phyloP scores from a whole-genome alignment of 2,888 invertebrate genomes.

The Drosophila ezoana region DNA sequence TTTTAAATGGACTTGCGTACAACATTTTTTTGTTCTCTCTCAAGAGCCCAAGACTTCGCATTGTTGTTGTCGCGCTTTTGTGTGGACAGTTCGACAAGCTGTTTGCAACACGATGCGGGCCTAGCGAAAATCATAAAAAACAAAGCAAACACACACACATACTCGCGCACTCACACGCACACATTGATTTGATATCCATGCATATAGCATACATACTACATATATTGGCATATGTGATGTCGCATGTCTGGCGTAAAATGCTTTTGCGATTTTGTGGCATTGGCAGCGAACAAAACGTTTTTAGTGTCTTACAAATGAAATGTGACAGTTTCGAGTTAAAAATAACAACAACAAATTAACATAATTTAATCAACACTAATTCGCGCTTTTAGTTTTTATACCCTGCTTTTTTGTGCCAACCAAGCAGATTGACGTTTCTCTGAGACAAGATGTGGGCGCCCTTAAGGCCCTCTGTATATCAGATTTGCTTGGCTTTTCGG shows the following conservation, averaged over 20 bases:
- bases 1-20: conserved; percentile 83
- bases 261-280: conserved; percentile 55
- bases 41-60: conserved; percentile 25
- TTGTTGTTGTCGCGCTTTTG: conserved; percentile 71
- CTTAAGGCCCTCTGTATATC: conserved; percentile 12
- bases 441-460: conserved; percentile 68
- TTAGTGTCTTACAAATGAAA: conserved; percentile 78
- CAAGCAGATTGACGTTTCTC: conserved; percentile 52
- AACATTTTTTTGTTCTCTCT: conserved; percentile 66
- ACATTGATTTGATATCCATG: conserved; percentile 12
- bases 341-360: conserved; percentile 68
- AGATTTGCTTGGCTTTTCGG: background rate
- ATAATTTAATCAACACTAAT: conserved; percentile 80
- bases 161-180: background rate
- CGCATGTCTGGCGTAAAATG: conserved; percentile 59
- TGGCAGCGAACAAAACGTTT: conserved; percentile 75
- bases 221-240: conserved; percentile 56
- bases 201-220: conserved; percentile 26
- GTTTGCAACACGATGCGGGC: conserved; percentile 82
- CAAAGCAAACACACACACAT: conserved; percentile 30
- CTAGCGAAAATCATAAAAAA: conserved; percentile 71
- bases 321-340: conserved; percentile 76
- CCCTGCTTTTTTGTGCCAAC: conserved; percentile 16
- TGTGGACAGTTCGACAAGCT: conserved; percentile 81
- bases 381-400: conserved; percentile 61